Evolutionary conservation across 2,888 invertebrate genomes (phyloP).

Genomic region (Drosophila aldrichi): DNA sequence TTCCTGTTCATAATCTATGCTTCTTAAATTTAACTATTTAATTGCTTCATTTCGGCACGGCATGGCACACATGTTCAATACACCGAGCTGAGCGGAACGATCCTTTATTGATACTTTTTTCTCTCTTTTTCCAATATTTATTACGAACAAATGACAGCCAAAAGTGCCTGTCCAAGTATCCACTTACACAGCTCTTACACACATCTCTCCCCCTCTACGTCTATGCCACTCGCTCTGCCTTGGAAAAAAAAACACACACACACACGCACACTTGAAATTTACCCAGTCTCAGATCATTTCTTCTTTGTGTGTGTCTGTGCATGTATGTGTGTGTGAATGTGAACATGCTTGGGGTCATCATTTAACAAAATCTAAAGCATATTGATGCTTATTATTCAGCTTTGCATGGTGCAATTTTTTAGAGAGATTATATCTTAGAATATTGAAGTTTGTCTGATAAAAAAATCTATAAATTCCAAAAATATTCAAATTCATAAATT

Average conservation of each 20-base stretch:
- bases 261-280: slow-evolving; percentile 42
- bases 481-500: too few species aligned
- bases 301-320: slow-evolving; percentile 10
- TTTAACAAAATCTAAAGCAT: not conserved
- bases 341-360: slow-evolving; percentile 13
- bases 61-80: slow-evolving; percentile 29
- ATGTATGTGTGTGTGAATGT: slow-evolving; percentile 5
- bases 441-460: too few species aligned
- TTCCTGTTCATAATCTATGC: not conserved
- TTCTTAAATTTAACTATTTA: slow-evolving; percentile 22
- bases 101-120: slow-evolving; percentile 28
- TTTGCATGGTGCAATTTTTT: not conserved
- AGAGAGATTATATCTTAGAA: too few species aligned
- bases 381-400: not conserved
- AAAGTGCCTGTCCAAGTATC: slow-evolving; percentile 68
- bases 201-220: not conserved
- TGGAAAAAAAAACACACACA: slow-evolving; percentile 21
- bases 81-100: slow-evolving; percentile 36
- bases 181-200: slow-evolving; percentile 60
- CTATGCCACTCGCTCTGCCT: not conserved
- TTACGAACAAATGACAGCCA: slow-evolving; percentile 73
- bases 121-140: slow-evolving; percentile 49
- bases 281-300: slow-evolving; percentile 68
- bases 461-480: too few species aligned
- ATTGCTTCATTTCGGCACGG: slow-evolving; percentile 52